A percentile compares a stretch with the other conserved stretches of the same genome.
phyloP scores from a whole-genome alignment of 2,888 invertebrate genomes.

The Orthosia gothica region DNA sequence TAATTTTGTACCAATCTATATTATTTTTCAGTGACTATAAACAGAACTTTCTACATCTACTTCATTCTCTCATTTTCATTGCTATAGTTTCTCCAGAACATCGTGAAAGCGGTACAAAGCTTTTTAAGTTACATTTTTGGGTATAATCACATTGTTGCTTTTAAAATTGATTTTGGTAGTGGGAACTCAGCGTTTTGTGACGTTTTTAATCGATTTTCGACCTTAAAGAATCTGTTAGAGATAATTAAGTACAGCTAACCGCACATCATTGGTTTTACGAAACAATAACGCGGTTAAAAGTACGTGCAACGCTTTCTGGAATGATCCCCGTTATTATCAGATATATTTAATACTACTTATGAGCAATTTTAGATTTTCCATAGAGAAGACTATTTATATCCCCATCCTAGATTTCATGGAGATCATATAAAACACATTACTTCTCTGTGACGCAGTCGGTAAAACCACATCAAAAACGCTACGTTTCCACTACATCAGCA shows the following conservation, averaged over 20 bases:
- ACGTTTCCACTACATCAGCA: constrained; percentile 1
- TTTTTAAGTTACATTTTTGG: constrained; percentile 20
- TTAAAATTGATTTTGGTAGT: constrained; percentile 35
- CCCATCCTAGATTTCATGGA: not conserved
- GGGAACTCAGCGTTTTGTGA: constrained; percentile 24
- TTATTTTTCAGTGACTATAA: constrained; percentile 33
- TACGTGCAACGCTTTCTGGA: not conserved
- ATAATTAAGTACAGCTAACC: not conserved
- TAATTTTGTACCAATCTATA: constrained; percentile 50
- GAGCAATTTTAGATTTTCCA: not conserved
- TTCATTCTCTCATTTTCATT: constrained; percentile 28
- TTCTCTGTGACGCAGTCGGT: not conserved
- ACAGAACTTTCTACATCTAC: constrained; percentile 52
- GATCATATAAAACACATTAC: not conserved
- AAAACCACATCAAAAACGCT: constrained; percentile 30
- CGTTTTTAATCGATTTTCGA: not conserved
- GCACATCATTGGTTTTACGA: not conserved
- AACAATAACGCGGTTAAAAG: not conserved
- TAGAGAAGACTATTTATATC: not conserved
- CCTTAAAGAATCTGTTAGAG: not conserved
- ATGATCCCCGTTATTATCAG: not conserved
- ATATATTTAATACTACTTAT: not conserved
- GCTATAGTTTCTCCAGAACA: constrained; percentile 27
- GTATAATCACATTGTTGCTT: constrained; percentile 53
- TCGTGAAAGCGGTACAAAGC: constrained; percentile 51